Evolutionary conservation across 2,797 vertebrate species (phyloP).

Genomic region (Parauchenoglanis punctatus): DNA sequence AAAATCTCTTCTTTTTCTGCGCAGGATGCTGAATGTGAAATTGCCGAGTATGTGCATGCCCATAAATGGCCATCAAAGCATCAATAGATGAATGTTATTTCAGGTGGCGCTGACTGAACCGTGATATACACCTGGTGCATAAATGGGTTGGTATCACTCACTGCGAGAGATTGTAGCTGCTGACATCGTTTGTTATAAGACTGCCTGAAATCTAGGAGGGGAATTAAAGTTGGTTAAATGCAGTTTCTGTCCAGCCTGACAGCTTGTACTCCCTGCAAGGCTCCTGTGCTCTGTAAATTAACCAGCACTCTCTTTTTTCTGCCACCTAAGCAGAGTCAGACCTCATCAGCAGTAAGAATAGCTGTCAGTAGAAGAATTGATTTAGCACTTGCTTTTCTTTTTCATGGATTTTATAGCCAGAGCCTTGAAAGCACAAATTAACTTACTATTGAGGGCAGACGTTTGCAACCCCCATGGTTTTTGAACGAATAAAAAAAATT

Average conservation of each 20-base stretch:
- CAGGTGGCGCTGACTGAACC: background rate
- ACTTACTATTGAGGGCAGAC: background rate
- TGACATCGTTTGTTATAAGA: constrained; percentile 30
- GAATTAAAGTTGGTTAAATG: constrained; percentile 35
- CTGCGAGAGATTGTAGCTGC: constrained; percentile 23
- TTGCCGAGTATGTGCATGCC: background rate
- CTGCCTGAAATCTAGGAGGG: background rate
- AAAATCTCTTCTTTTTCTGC: background rate
- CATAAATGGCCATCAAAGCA: background rate
- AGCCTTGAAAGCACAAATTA: background rate
- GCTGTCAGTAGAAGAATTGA: constrained; percentile 5
- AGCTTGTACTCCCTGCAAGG: constrained; percentile 16
- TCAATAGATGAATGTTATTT: background rate
- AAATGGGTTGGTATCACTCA: constrained; percentile 28
- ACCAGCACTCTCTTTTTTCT: constrained; percentile 36
- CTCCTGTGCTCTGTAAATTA: constrained; percentile 12
- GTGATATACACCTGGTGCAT: constrained; percentile 11
- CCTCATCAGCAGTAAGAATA: constrained; percentile 47
- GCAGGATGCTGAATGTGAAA: background rate
- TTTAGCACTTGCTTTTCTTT: constrained; percentile 1
- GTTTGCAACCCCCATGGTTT: background rate
- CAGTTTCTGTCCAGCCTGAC: constrained; percentile 7
- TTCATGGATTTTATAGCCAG: background rate
- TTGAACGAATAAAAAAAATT: background rate
- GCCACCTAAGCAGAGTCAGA: constrained; percentile 43